Percentiles rank a stretch among this genome's conserved stretches.
These are phyloP conservation scores for Leuciscus idus DNA, from an alignment of 2,113 vertebrate species.

Conservation along the genomic window DNA sequence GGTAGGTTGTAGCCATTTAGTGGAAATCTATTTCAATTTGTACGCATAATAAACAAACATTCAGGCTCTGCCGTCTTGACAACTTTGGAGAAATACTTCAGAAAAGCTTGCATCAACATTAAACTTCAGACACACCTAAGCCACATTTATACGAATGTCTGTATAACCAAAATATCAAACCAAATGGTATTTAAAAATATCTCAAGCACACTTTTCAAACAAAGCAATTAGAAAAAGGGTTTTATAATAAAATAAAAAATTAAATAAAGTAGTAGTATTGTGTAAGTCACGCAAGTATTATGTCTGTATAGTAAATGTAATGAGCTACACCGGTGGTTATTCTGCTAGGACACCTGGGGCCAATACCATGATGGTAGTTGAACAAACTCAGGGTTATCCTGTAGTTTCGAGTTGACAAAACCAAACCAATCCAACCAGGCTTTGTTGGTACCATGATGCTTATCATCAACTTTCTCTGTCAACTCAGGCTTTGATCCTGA, in stretches of 20 bases:
- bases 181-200: neutral
- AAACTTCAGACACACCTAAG: neutral
- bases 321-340: neutral
- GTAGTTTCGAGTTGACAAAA: no score
- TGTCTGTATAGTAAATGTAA: neutral
- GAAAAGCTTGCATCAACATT: neutral
- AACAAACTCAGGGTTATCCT: no score
- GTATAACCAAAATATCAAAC: neutral
- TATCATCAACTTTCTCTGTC: no score
- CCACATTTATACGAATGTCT: neutral
- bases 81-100: neutral
- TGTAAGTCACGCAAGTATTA: neutral
- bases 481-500: no score
- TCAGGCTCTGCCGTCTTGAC: neutral
- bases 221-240: neutral
- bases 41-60: conserved; percentile 18
- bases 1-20: conserved; percentile 22
- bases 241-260: neutral
- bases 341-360: no score
- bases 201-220: neutral
- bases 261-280: neutral
- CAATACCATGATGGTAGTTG: no score
- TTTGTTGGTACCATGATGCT: no score
- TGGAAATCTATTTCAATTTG: conserved; percentile 38
- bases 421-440: no score